Evolutionary conservation across 2,797 vertebrate genomes (phyloP).

Genomic region (Enteromius radiatus): DNA sequence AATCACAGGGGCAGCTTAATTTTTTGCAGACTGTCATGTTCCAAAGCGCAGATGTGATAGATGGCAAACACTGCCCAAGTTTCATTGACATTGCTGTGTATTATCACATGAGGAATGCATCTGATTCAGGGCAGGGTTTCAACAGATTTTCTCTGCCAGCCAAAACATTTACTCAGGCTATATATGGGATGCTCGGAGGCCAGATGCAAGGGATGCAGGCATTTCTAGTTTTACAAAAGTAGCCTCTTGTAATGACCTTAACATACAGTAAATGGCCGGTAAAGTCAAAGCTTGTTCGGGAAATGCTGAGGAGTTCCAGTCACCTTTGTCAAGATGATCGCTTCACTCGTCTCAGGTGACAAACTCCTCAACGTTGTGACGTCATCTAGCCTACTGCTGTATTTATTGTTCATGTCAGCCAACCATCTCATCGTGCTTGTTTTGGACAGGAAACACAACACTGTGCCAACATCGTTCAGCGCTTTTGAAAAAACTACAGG

Average conservation of each 20-base stretch:
- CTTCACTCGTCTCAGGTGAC: slow-evolving; percentile 58
- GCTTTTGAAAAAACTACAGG: not conserved
- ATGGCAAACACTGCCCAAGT: slow-evolving; percentile 57
- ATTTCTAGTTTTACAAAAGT: slow-evolving; percentile 57
- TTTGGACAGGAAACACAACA: slow-evolving; percentile 72
- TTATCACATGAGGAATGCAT: slow-evolving; percentile 55
- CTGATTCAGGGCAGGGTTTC: slow-evolving; percentile 64
- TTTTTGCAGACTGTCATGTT: slow-evolving; percentile 48
- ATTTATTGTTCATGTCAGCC: slow-evolving; percentile 78
- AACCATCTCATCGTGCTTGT: slow-evolving; percentile 73
- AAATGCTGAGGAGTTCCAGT: slow-evolving; percentile 60
- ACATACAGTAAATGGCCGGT: slow-evolving; percentile 43
- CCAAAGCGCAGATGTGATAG: slow-evolving; percentile 64
- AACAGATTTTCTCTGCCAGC: slow-evolving; percentile 67
- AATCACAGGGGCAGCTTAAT: slow-evolving; percentile 63
- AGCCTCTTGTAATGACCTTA: slow-evolving; percentile 63
- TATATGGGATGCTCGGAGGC: slow-evolving; percentile 59
- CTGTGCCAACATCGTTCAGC: slow-evolving; percentile 58
- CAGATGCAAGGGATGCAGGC: slow-evolving; percentile 53
- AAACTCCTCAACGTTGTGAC: slow-evolving; percentile 56
- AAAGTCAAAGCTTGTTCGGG: slow-evolving; percentile 44
- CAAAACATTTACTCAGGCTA: slow-evolving; percentile 72
- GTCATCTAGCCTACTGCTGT: slow-evolving; percentile 66
- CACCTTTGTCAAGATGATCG: slow-evolving; percentile 64
- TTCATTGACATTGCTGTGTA: slow-evolving; percentile 54